Conservation (phyloP, 2,888 invertebrate genomes). For the Pegoplata infirma region DNA sequence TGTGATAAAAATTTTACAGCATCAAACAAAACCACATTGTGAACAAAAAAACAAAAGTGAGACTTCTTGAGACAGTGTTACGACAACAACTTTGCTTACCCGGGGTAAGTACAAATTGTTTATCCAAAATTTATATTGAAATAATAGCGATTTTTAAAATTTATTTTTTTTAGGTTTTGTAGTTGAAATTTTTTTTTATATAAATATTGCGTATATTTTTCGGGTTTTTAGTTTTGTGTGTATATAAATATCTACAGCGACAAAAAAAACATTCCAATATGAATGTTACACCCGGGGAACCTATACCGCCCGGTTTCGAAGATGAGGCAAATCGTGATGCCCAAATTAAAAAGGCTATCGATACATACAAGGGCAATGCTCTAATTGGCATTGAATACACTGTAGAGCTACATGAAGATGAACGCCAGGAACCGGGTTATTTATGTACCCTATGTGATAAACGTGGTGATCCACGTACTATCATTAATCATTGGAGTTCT, state of each 20-base stretch:
- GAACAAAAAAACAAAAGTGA: constrained; percentile 18
- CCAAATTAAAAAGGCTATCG: constrained; percentile 80
- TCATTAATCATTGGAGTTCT: constrained; percentile 88
- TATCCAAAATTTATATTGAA: not conserved
- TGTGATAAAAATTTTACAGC: constrained; percentile 38
- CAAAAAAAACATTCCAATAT: no score
- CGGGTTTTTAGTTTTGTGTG: constrained; percentile 2
- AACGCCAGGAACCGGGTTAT: constrained; percentile 85
- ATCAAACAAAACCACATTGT: not conserved
- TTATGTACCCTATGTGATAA: constrained; percentile 88
- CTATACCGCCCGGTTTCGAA: constrained; percentile 85
- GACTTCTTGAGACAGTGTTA: constrained; percentile 18
- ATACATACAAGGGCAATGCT: constrained; percentile 77
- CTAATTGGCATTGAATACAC: constrained; percentile 89
- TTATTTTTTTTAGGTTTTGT: constrained; percentile 41
- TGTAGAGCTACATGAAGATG: constrained; percentile 84
- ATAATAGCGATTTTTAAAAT: constrained; percentile 31
- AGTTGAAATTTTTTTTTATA: not conserved
- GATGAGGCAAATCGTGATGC: constrained; percentile 80
- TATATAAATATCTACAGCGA: no score
- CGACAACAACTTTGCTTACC: not conserved
- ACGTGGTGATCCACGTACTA: constrained; percentile 87
- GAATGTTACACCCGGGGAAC: constrained; percentile 81
- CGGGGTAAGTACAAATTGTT: constrained; percentile 34
- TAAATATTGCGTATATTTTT: constrained; percentile 11